Conservation (phyloP, 1,140 invertebrate genomes). For the Paralvinella palmiformis region DNA sequence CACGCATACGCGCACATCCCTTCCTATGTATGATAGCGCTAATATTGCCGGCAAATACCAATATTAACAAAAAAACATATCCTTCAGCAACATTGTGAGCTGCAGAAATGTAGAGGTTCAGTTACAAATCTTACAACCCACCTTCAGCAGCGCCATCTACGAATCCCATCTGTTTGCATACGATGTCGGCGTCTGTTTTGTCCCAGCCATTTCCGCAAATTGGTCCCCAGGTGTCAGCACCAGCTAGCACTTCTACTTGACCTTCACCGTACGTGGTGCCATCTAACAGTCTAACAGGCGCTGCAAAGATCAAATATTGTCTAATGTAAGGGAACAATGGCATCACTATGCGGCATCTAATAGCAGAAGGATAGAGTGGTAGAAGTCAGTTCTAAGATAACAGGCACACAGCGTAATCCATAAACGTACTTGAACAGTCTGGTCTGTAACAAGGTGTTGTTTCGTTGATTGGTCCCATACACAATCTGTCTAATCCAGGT, state of each 20-base stretch:
- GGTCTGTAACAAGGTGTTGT: conserved; percentile 28
- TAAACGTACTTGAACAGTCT: conserved; percentile 28
- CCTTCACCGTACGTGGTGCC: conserved; percentile 35
- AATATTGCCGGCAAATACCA: background rate
- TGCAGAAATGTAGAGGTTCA: too few species aligned
- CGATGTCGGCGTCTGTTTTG: conserved; percentile 25
- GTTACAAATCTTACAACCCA: background rate
- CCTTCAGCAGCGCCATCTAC: conserved; percentile 24
- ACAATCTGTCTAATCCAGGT: conserved; percentile 32
- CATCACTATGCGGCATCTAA: background rate
- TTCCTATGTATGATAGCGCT: background rate
- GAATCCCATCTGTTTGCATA: conserved; percentile 40
- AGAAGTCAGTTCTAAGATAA: background rate
- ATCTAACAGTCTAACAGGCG: conserved; percentile 29
- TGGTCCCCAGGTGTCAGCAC: conserved; percentile 27
- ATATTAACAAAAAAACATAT: background rate
- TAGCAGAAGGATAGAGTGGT: background rate
- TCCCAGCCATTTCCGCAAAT: conserved; percentile 34
- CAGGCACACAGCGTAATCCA: background rate
- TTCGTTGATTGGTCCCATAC: conserved; percentile 32
- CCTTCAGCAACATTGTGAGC: background rate
- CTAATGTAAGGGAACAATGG: background rate
- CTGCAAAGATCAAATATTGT: conserved; percentile 20
- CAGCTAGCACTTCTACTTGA: conserved; percentile 34
- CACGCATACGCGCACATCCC: too few species aligned